Conservation (phyloP, 2,888 invertebrate genomes). For the Chymomyza caudatula region DNA sequence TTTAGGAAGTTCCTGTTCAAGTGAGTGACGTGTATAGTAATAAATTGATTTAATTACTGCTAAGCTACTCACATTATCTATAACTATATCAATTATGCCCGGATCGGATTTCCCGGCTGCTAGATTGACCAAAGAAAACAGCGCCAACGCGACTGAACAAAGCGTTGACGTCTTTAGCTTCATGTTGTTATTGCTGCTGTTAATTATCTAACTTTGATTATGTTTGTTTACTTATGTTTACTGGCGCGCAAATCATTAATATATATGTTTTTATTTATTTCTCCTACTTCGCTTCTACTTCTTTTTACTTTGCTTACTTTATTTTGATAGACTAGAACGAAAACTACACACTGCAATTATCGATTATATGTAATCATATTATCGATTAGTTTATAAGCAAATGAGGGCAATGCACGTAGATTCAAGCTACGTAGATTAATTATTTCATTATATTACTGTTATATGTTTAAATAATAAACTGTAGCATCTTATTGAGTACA, state of each 20-base stretch:
- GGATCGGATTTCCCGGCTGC: slow-evolving; percentile 78
- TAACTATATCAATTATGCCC: slow-evolving; percentile 83
- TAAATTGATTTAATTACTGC: not conserved
- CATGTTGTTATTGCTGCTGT: not conserved
- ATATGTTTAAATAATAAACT: too few species aligned
- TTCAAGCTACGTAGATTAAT: not conserved
- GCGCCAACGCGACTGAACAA: slow-evolving; percentile 36
- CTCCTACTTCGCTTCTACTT: not conserved
- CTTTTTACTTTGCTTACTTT: not conserved
- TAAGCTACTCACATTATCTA: slow-evolving; percentile 79
- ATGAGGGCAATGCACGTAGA: not conserved
- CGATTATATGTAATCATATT: not conserved
- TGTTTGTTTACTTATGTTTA: not conserved
- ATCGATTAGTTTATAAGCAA: not conserved
- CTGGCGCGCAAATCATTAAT: not conserved
- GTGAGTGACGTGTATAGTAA: not conserved
- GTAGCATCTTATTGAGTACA: too few species aligned
- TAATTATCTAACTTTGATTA: not conserved
- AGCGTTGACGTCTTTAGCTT: slow-evolving; percentile 15
- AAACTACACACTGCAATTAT: not conserved
- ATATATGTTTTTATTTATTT: not conserved
- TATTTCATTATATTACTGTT: too few species aligned
- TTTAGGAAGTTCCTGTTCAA: slow-evolving; percentile 54
- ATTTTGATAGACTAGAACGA: not conserved
- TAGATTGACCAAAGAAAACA: slow-evolving; percentile 24